These are phyloP conservation scores for Gallinago solitaria DNA, from an alignment of 2,797 vertebrate species.

Conservation along the genomic window DNA sequence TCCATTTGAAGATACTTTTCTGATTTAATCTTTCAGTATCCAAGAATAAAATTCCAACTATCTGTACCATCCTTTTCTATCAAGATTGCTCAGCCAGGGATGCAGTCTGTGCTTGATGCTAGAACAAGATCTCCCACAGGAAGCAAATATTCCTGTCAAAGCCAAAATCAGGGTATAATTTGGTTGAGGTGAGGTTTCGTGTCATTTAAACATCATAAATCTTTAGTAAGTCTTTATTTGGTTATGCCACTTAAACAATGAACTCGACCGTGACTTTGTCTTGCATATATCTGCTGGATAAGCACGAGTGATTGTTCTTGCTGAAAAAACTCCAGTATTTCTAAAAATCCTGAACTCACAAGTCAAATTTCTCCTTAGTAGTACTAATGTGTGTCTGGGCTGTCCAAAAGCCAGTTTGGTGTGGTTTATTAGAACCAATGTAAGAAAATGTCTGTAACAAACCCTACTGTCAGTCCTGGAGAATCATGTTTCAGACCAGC, in stretches of 20 bases:
- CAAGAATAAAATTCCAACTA: neutral
- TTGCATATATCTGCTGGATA: neutral
- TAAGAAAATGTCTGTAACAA: neutral
- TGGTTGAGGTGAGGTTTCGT: neutral
- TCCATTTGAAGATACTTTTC: neutral
- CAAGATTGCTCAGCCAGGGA: neutral
- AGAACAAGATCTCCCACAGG: neutral
- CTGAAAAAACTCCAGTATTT: neutral
- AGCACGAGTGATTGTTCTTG: neutral
- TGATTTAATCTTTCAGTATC: neutral
- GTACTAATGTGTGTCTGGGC: neutral
- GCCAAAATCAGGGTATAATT: neutral
- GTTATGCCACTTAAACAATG: neutral
- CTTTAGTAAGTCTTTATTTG: neutral
- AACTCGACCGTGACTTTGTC: neutral
- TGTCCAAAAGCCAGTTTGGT: neutral
- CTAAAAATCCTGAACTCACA: neutral
- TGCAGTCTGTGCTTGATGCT: neutral
- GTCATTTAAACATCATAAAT: neutral
- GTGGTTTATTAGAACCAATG: neutral
- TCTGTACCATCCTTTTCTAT: neutral
- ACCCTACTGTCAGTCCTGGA: neutral
- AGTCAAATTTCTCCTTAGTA: neutral
- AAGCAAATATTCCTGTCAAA: neutral
- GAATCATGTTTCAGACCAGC: neutral